Percentiles rank a stretch among this genome's conserved stretches.
Evolutionary conservation across 2,888 invertebrate species (phyloP).

Genomic region (Tineola bisselliella): DNA sequence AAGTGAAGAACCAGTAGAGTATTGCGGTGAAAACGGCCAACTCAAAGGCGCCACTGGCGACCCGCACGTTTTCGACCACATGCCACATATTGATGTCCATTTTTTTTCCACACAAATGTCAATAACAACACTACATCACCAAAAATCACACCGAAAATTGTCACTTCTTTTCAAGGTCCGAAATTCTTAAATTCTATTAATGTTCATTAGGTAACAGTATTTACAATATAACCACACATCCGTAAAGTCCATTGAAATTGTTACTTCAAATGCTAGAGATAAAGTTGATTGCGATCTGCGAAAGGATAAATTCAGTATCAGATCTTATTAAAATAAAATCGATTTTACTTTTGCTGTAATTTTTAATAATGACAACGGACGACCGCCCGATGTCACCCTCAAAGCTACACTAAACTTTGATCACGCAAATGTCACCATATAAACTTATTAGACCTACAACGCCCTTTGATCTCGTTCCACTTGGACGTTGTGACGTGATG

Average conservation of each 20-base stretch:
- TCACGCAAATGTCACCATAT: conserved; percentile 10
- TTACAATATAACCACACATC: conserved; percentile 5
- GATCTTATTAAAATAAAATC: neutral
- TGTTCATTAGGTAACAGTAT: neutral
- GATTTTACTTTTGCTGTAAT: no score
- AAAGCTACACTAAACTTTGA: neutral
- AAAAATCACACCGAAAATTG: conserved; percentile 15
- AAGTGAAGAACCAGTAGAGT: conserved; percentile 71
- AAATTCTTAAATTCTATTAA: neutral
- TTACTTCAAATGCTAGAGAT: neutral
- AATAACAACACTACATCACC: conserved; percentile 44
- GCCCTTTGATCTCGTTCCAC: conserved; percentile 5
- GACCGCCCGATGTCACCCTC: neutral
- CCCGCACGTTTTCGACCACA: conserved; percentile 56
- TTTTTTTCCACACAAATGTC: conserved; percentile 16
- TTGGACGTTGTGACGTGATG: neutral
- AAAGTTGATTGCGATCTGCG: conserved; percentile 4
- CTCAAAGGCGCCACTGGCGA: conserved; percentile 70
- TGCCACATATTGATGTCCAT: conserved; percentile 61
- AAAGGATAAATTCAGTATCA: neutral
- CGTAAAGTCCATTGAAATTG: conserved; percentile 1
- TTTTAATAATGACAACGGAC: neutral
- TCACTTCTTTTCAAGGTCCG: neutral
- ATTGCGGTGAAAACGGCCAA: conserved; percentile 70
- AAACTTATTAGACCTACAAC: neutral